These are phyloP conservation scores for Pemphigus obesinymphae DNA, from an alignment of 1,140 invertebrate genomes.

Conservation along the genomic window DNA sequence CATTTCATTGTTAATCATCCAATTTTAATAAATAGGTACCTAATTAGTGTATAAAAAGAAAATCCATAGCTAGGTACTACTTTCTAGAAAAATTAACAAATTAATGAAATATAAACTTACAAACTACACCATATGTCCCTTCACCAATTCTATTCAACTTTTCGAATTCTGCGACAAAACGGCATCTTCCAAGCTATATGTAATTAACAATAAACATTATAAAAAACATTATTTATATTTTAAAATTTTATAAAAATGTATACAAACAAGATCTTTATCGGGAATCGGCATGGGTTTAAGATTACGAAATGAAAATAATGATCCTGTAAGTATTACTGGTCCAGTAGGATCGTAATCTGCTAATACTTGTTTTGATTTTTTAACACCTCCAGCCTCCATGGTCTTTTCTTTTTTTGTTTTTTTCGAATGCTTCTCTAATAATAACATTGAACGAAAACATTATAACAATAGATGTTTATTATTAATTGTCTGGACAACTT, in stretches of 20 bases:
- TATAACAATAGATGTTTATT: not conserved
- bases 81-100: not conserved
- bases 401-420: constrained; percentile 30
- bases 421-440: constrained; percentile 31
- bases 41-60: not conserved
- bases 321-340: constrained; percentile 69
- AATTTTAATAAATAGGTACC: not conserved
- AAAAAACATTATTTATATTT: not conserved
- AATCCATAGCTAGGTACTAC: not conserved
- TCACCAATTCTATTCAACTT: constrained; percentile 94
- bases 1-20: not conserved
- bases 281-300: constrained; percentile 79
- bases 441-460: not conserved
- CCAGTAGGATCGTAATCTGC: constrained; percentile 61
- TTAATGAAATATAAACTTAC: constrained; percentile 58
- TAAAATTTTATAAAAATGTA: not conserved
- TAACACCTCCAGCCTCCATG: not conserved
- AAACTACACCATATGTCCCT: constrained; percentile 97
- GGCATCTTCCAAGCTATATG: constrained; percentile 78
- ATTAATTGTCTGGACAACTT: not conserved
- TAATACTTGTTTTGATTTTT: constrained; percentile 33
- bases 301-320: constrained; percentile 73
- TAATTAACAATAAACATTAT: constrained; percentile 44
- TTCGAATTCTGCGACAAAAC: constrained; percentile 93
- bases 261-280: constrained; percentile 68